Base-by-base conservation (phyloP, 1,140 invertebrate genomes). In the Chrysopa pallens region DNA sequence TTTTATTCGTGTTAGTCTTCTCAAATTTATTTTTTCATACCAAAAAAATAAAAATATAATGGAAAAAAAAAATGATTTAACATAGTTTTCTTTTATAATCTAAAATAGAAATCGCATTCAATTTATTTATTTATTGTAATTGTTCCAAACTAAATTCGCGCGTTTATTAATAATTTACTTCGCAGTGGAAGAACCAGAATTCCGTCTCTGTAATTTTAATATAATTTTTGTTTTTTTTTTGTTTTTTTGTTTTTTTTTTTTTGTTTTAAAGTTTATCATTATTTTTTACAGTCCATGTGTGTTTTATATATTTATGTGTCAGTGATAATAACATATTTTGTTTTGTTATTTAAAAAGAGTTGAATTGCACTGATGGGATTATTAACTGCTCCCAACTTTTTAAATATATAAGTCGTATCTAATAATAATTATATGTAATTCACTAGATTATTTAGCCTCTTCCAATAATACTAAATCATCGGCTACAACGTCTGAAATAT, bases 401-500 rank as follows among this genome's bases (percentile, higher is more conserved):
- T 23, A 23, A 23, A 23, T 23, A 23, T 23, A 5, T 23, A 23
- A 23, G 17, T 23, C 17, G 17, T 23, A 23, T 23, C 17, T 23
- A 23, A 23, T 23, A 23, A 23, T 3, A 23, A 23, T 23, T 23
- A n/a, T 11, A 4, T 23, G 28, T 11, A 31, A 11, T 14, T n/a
- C 38, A 38, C 36, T 44, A 31, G 13, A 48, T 53, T 78, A 82
- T 66, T 82, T 80, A 56, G 83, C 82, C 56, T 83, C 80, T 62
- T 80, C 80, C 51, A 88, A 71, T 48, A 86, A 70, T 52, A 91
- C 85, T 58, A 91, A 69, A 70, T 92, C 88, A 59, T 91, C 86
- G 58, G 85, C 85, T 44, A 91, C 83, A 46, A 91, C 85, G 69
- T 91, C 88, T 53, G 86, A 91, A 57, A 94, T 91, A 72, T 93